Evolutionary conservation across 2,113 vertebrate genomes (phyloP).

Genomic region (Scomber colias): DNA sequence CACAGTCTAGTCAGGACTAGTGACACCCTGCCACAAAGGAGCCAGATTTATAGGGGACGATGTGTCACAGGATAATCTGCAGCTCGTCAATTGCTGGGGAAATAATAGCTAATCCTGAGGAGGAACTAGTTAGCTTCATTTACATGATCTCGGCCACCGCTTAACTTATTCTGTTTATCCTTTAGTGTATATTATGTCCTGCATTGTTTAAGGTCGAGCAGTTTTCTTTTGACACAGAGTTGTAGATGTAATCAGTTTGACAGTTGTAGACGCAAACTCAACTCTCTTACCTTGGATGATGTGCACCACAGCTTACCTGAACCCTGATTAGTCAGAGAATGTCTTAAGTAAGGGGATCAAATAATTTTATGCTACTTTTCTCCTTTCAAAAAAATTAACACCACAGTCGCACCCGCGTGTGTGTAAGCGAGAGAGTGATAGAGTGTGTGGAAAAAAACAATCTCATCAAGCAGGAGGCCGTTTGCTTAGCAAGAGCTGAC

Average conservation of each 20-base stretch:
- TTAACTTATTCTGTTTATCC: slow-evolving; percentile 50
- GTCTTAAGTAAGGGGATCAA: slow-evolving; percentile 79
- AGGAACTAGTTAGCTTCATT: slow-evolving; percentile 53
- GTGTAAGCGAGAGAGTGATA: slow-evolving; percentile 74
- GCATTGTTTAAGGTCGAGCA: slow-evolving; percentile 40
- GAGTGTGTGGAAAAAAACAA: slow-evolving; percentile 86
- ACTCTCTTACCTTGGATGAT: slow-evolving; percentile 43
- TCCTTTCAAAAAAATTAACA: slow-evolving; percentile 82
- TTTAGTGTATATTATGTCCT: slow-evolving; percentile 22
- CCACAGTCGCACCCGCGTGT: slow-evolving; percentile 54
- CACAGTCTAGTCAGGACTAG: slow-evolving; percentile 40
- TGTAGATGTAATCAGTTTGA: slow-evolving; percentile 55
- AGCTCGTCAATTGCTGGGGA: slow-evolving; percentile 45
- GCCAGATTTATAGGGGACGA: slow-evolving; percentile 62
- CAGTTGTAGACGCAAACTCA: slow-evolving; percentile 42
- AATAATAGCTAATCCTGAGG: slow-evolving; percentile 63
- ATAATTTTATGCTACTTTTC: slow-evolving; percentile 86
- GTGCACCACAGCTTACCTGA: slow-evolving; percentile 69
- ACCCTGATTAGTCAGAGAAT: slow-evolving; percentile 71
- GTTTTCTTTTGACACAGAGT: slow-evolving; percentile 39
- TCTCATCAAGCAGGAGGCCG: slow-evolving; percentile 87
- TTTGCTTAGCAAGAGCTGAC: slow-evolving; percentile 94
- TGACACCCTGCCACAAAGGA: slow-evolving; percentile 65
- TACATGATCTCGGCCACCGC: slow-evolving; percentile 33
- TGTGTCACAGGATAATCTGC: slow-evolving; percentile 64